Evolutionary conservation across 92 coral and sea anemone genomes (phyloP).

Genomic region (Chrysogorgia sp.): DNA sequence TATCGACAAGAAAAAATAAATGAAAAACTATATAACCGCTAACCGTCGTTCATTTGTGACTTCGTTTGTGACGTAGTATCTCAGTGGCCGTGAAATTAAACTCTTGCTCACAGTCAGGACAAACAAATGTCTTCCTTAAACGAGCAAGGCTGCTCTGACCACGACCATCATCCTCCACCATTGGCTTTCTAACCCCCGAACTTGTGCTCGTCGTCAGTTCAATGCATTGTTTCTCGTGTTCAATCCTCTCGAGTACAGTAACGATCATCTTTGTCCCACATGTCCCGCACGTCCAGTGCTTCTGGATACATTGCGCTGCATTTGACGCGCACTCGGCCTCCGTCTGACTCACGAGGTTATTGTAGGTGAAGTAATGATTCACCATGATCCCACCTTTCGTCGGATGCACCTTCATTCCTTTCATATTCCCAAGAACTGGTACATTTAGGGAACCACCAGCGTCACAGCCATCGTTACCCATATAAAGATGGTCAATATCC

Average conservation of each 20-base stretch:
- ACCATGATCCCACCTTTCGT: constrained; percentile 85
- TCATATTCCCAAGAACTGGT: constrained; percentile 56
- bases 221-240: constrained; percentile 76
- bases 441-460: constrained; percentile 28
- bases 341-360: constrained; percentile 69
- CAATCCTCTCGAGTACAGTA: constrained; percentile 85
- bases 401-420: constrained; percentile 70
- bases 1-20: not conserved
- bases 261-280: constrained; percentile 93
- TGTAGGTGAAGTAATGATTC: constrained; percentile 88
- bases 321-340: constrained; percentile 86
- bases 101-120: constrained; percentile 69
- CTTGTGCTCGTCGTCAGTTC: constrained; percentile 20
- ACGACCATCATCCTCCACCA: constrained; percentile 22
- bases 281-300: constrained; percentile 89
- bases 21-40: not conserved
- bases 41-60: constrained; percentile 49
- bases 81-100: constrained; percentile 87
- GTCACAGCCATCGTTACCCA: constrained; percentile 66
- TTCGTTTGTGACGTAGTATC: constrained; percentile 77
- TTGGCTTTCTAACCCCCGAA: constrained; percentile 1
- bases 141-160: constrained; percentile 52
- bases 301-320: constrained; percentile 82
- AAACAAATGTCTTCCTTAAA: constrained; percentile 67
- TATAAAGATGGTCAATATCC: constrained; percentile 78